Evolutionary conservation across 2,888 invertebrate genomes (phyloP).

Genomic region (Gasteruption jaculator): DNA sequence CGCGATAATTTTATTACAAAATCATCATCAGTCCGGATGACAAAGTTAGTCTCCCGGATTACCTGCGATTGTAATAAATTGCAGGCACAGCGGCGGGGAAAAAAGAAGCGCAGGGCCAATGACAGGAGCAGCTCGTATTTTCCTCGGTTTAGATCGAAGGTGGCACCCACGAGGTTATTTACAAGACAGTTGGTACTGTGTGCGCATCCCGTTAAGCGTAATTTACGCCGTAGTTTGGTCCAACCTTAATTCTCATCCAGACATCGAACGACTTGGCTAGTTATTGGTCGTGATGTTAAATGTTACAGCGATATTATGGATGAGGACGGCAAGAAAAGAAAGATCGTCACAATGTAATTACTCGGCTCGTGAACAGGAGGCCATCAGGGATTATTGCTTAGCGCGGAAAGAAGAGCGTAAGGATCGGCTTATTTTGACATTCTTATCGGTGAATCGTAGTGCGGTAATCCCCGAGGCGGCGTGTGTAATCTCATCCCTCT

Average conservation of each 20-base stretch:
- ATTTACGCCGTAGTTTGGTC: slow-evolving; percentile 23
- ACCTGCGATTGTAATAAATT: too few species aligned
- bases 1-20: too few species aligned
- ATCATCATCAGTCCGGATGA: too few species aligned
- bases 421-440: slow-evolving; percentile 48
- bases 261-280: background rate
- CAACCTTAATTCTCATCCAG: slow-evolving; percentile 19
- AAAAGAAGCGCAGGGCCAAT: too few species aligned
- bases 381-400: slow-evolving; percentile 35
- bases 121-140: too few species aligned
- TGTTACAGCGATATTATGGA: too few species aligned
- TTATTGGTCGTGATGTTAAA: too few species aligned
- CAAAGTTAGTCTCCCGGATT: too few species aligned
- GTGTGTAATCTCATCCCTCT: slow-evolving; percentile 43
- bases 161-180: slow-evolving; percentile 21
- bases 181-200: slow-evolving; percentile 22
- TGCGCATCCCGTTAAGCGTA: slow-evolving; percentile 23
- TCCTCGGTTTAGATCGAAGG: too few species aligned
- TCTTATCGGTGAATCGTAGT: slow-evolving; percentile 50
- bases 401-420: slow-evolving; percentile 28
- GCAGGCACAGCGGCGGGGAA: too few species aligned
- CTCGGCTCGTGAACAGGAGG: slow-evolving; percentile 34
- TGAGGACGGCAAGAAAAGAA: background rate
- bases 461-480: slow-evolving; percentile 47
- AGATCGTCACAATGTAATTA: slow-evolving; percentile 46